These are phyloP conservation scores for Hestina assimilis DNA, from an alignment of 1,140 invertebrate genomes.

Conservation along the genomic window DNA sequence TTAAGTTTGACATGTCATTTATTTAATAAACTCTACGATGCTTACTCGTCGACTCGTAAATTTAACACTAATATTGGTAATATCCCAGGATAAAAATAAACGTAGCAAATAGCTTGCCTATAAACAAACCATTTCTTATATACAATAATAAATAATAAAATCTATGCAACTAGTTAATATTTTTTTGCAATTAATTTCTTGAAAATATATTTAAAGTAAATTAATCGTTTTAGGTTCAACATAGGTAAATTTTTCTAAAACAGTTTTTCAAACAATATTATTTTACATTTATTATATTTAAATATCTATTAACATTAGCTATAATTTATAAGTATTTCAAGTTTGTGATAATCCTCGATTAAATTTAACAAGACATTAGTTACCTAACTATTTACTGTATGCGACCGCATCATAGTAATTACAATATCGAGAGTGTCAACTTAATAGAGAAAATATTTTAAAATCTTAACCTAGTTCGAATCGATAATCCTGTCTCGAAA, in stretches of 20 bases:
- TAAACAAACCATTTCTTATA: constrained; percentile 59
- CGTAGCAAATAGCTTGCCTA: constrained; percentile 61
- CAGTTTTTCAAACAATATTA: constrained; percentile 67
- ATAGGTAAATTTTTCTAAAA: constrained; percentile 78
- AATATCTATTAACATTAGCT: constrained; percentile 76
- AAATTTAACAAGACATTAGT: constrained; percentile 75
- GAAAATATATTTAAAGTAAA: constrained; percentile 58
- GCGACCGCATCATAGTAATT: constrained; percentile 36
- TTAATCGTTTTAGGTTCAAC: constrained; percentile 68
- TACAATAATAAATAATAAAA: constrained; percentile 47
- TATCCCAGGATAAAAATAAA: constrained; percentile 65
- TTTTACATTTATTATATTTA: constrained; percentile 69
- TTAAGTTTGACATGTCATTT: neutral
- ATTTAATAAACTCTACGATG: constrained; percentile 28
- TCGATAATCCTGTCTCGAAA: constrained; percentile 70
- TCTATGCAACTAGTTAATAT: constrained; percentile 66
- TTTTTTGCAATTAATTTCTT: constrained; percentile 54
- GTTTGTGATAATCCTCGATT: constrained; percentile 71
- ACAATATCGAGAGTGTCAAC: constrained; percentile 55
- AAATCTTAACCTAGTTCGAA: constrained; percentile 64
- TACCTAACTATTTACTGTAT: constrained; percentile 69
- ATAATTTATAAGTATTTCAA: constrained; percentile 73
- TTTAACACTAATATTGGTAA: constrained; percentile 29
- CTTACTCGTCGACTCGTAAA: constrained; percentile 25
- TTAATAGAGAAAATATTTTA: constrained; percentile 62